Evolutionary conservation across 37 sponge, comb jelly and placozoan genomes (phyloP).

Genomic region (Aplysina aerophoba): DNA sequence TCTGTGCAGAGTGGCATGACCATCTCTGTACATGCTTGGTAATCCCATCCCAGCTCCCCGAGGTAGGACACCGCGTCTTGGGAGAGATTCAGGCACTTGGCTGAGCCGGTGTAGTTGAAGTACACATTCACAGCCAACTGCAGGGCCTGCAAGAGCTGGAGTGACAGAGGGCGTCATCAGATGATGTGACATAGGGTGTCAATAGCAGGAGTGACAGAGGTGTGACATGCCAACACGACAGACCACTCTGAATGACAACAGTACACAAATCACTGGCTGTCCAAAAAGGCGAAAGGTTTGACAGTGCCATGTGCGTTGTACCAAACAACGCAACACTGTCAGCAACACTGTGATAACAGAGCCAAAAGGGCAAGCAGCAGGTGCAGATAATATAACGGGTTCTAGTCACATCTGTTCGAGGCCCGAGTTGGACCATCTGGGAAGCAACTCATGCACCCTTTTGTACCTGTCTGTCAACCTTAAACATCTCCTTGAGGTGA

Average conservation of each 20-base stretch:
- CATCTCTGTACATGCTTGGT: conserved; percentile 93
- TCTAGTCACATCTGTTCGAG: too few species aligned
- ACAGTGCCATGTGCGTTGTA: too few species aligned
- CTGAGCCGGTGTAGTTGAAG: conserved; percentile 79
- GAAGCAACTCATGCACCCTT: too few species aligned
- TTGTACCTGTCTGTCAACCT: not conserved
- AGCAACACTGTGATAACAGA: too few species aligned
- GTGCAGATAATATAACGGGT: too few species aligned
- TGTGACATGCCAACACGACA: too few species aligned
- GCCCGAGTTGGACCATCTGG: too few species aligned
- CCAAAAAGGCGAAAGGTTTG: too few species aligned
- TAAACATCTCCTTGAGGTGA: not conserved
- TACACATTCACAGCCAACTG: conserved; percentile 65
- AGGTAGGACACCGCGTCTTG: conserved; percentile 42
- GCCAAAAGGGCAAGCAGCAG: too few species aligned
- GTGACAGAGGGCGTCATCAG: conserved; percentile 21
- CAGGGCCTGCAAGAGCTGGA: conserved; percentile 65
- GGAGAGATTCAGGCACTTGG: conserved; percentile 50
- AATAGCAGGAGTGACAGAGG: conserved; percentile 43
- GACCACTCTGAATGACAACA: conserved; percentile 44
- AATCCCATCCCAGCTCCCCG: conserved; percentile 68
- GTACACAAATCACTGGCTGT: too few species aligned
- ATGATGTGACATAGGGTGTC: conserved; percentile 54
- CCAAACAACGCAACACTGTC: too few species aligned
- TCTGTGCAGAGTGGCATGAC: conserved; percentile 91